phyloP scores from a whole-genome alignment of 2,113 vertebrate genomes.

The Anguilla rostrata region DNA sequence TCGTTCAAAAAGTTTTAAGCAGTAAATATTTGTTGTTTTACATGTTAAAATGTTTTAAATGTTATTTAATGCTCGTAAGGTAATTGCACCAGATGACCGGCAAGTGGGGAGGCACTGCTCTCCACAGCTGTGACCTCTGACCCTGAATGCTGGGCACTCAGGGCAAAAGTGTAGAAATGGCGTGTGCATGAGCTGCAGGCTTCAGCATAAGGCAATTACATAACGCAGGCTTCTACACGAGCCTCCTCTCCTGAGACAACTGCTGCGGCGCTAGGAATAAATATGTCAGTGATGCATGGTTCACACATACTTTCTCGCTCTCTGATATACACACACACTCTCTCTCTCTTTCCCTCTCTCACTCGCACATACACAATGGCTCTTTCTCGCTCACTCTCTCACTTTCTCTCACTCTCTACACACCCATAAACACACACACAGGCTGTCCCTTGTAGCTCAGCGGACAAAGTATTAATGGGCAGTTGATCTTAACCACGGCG shows the following conservation, averaged over 20 bases:
- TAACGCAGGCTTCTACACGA: neutral
- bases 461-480: neutral
- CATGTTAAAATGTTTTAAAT: too few species aligned
- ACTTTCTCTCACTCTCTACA: neutral
- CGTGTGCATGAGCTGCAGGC: neutral
- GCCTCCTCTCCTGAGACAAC: neutral
- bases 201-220: neutral
- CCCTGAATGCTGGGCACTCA: neutral
- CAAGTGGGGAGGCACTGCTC: constrained; percentile 18
- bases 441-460: neutral
- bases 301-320: neutral
- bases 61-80: neutral
- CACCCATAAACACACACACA: neutral
- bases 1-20: too few species aligned
- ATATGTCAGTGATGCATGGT: neutral
- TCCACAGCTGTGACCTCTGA: neutral
- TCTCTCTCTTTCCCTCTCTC: too few species aligned
- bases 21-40: too few species aligned
- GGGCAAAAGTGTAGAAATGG: neutral
- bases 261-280: neutral
- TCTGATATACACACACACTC: too few species aligned
- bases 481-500: neutral
- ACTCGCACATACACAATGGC: too few species aligned
- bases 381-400: constrained; percentile 8
- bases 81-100: constrained; percentile 30